Conservation (phyloP, 37 sponge, comb jelly and placozoan species). For the Tethya wilhelma region DNA sequence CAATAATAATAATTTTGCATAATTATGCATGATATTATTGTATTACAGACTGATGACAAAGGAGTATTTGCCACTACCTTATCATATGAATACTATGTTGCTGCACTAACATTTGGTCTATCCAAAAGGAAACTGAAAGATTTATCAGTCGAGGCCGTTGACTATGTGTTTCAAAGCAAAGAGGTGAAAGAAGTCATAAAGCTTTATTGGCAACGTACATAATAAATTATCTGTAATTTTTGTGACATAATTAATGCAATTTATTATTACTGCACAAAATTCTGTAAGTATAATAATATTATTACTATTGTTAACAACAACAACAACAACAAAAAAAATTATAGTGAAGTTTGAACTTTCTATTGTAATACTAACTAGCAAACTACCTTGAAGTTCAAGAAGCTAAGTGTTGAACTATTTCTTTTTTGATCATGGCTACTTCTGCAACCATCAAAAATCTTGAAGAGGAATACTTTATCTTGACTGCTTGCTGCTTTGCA, state of each 20-base stretch:
- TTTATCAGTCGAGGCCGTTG: conserved; percentile 38
- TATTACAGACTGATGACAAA: conserved; percentile 84
- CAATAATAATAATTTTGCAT: not conserved
- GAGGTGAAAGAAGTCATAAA: not conserved
- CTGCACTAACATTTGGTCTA: conserved; percentile 47
- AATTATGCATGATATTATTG: not conserved
- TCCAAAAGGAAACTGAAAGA: conserved; percentile 27
- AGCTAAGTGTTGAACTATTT: no score
- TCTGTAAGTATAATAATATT: no score
- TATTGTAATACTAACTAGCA: no score
- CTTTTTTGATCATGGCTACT: no score
- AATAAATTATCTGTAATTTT: no score
- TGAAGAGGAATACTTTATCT: conserved; percentile 82
- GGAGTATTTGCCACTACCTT: conserved; percentile 78
- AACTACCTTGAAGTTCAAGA: no score
- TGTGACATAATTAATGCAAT: no score
- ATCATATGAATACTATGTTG: conserved; percentile 74
- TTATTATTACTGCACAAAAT: no score
- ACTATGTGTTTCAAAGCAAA: conserved; percentile 58
- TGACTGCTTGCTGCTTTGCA: conserved; percentile 94
- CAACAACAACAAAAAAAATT: no score
- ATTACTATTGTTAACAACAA: no score
- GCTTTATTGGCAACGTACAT: not conserved
- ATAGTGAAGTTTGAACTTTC: no score
- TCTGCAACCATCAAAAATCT: conserved; percentile 82